Evolutionary conservation across 2,797 vertebrate genomes (phyloP).

Genomic region (Danionella dracula): DNA sequence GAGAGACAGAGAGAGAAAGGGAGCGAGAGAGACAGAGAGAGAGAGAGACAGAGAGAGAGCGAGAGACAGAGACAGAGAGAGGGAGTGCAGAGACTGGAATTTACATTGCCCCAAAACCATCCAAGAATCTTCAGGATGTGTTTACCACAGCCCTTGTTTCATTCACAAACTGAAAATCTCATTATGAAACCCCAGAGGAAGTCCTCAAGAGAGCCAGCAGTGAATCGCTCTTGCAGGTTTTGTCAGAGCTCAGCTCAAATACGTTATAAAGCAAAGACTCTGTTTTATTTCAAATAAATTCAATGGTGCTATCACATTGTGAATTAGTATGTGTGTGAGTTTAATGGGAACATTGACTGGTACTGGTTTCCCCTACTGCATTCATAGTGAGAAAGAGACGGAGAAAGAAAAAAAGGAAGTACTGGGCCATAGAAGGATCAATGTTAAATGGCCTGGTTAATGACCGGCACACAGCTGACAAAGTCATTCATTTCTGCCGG

Average conservation of each 20-base stretch:
- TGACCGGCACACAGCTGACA: constrained; percentile 62
- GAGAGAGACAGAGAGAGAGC: too few species aligned
- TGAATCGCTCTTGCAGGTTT: not conserved
- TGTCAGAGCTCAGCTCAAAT: not conserved
- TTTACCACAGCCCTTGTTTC: not conserved
- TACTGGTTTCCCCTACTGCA: not conserved
- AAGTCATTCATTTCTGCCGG: constrained; percentile 68
- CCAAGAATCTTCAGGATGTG: not conserved
- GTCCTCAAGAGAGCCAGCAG: not conserved
- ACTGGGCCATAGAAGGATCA: constrained; percentile 62
- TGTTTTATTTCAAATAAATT: not conserved
- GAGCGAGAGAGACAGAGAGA: too few species aligned
- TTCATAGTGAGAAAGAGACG: constrained; percentile 30
- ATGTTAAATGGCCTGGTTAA: constrained; percentile 72
- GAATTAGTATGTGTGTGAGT: not conserved
- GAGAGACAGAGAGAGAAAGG: too few species aligned
- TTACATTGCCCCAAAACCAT: not conserved
- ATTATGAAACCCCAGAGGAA: not conserved
- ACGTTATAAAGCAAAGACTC: not conserved
- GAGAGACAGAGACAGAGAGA: too few species aligned
- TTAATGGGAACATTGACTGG: constrained; percentile 8
- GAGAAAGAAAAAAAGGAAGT: constrained; percentile 41
- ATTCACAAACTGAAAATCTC: not conserved
- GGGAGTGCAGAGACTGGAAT: not conserved
- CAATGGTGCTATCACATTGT: not conserved